Base-by-base conservation (phyloP, 1,140 invertebrate genomes). In the Dendroctonus ponderosae region DNA sequence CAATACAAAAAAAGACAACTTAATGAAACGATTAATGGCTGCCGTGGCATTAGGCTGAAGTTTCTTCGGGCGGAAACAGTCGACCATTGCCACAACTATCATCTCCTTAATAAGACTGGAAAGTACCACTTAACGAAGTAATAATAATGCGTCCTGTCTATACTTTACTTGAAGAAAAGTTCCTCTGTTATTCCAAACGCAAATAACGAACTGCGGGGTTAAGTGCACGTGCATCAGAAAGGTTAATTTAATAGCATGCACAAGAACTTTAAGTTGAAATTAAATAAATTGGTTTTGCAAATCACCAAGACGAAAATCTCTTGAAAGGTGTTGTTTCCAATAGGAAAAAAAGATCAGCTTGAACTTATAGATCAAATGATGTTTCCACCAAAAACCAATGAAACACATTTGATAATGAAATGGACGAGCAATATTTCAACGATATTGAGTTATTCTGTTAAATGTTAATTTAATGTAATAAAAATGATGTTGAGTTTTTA, bases 1-100 rank as follows among this genome's bases (percentile, higher is more conserved):
- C 26, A 46, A 46, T 3, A 46, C 44, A 46, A n/a, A n/a, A n/a
- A n/a, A n/a, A 46, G 48, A 60, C 26, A 44, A 26, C 56, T 26
- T n/a, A 59, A 44, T 49, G 48, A 37, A 49, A 58, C 42, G 56
- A 58, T 58, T 58, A 58, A 42, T 58, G 58, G 49, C 9, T 56
- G 9, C 37, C 11, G 51, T 15, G 6, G 50, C 9, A 52, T 26
- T 56, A 56, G 8, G 37, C 9, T 40, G n/a, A 41, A 49, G n/a
- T 49, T 49, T 12, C 58, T 49, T 60, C 6, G 41, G 48, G 44
- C 58, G 0, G 37, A 60, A 38, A 12, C 1, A 46, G 44, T 46
- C 9, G 44, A 12, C 9, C 26, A 49, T 58, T 56, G 48, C 44
- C 44, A 38, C 39, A 49, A 48, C 46, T 38, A 49, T 60, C 49